Percentiles rank a stretch among this genome's conserved stretches.
Evolutionary conservation across 2,113 vertebrate species (phyloP).

Genomic region (Psilopogon haemacephalus): DNA sequence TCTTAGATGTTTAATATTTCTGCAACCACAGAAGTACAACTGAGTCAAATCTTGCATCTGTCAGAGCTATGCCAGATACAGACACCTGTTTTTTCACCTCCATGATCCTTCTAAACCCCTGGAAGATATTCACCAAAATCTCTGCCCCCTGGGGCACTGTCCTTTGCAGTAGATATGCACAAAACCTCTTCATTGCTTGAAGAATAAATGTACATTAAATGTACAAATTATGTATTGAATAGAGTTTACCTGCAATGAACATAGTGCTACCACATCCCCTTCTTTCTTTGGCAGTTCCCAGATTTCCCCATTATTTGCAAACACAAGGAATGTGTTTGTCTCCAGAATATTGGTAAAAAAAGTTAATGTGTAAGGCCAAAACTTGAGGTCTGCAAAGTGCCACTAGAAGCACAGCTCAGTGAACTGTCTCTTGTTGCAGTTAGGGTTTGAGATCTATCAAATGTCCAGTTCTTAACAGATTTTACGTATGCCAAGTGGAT

Average conservation of each 20-base stretch:
- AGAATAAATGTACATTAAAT: not conserved
- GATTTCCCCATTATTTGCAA: not conserved
- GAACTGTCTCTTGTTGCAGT: constrained; percentile 11
- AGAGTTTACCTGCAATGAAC: not conserved
- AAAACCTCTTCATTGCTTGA: not conserved
- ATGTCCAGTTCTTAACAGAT: constrained; percentile 48
- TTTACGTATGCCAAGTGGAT: constrained; percentile 23
- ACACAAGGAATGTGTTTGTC: not conserved
- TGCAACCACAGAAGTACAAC: not conserved
- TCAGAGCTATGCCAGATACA: not conserved
- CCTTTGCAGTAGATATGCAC: not conserved
- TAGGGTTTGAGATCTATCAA: constrained; percentile 37
- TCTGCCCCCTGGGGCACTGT: not conserved
- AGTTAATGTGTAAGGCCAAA: not conserved
- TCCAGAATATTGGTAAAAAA: not conserved
- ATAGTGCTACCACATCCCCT: not conserved
- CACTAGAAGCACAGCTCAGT: not conserved
- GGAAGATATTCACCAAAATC: not conserved
- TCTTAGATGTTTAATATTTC: not conserved
- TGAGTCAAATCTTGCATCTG: not conserved
- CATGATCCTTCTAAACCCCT: not conserved
- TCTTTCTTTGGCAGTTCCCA: not conserved
- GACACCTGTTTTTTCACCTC: not conserved
- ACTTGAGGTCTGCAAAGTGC: not conserved
- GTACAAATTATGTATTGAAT: not conserved